A percentile compares a stretch with the other conserved stretches of the same genome.
These are phyloP conservation scores for Zophobas morio DNA, from an alignment of 1,140 invertebrate species.

Conservation along the genomic window DNA sequence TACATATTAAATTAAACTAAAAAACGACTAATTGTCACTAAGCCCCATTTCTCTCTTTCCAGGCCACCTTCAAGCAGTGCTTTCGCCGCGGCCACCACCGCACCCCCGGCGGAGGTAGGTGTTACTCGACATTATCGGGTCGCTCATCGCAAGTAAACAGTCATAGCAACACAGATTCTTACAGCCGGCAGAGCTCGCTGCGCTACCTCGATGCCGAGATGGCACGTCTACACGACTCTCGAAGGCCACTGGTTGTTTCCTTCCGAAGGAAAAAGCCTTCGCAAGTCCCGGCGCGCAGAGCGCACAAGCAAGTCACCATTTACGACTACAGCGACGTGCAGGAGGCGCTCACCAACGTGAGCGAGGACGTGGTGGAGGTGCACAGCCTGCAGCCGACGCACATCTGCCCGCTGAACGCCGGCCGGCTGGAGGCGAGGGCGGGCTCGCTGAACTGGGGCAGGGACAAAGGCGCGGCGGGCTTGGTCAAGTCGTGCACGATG, in stretches of 20 bases:
- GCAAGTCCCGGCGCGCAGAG: slow-evolving; percentile 15
- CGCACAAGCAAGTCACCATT: slow-evolving; percentile 53
- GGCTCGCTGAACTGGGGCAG: slow-evolving; percentile 36
- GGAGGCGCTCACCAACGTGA: slow-evolving; percentile 50
- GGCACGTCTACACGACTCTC: slow-evolving; percentile 59
- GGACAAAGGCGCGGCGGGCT: not conserved
- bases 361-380: slow-evolving; percentile 45
- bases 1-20: too few species aligned
- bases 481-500: slow-evolving; percentile 57
- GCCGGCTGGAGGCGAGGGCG: slow-evolving; percentile 9
- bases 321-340: slow-evolving; percentile 58
- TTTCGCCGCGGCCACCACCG: slow-evolving; percentile 52
- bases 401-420: slow-evolving; percentile 50
- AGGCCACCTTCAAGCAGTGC: slow-evolving; percentile 61
- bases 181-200: slow-evolving; percentile 58
- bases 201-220: slow-evolving; percentile 62
- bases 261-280: slow-evolving; percentile 56
- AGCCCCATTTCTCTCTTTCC: slow-evolving; percentile 4
- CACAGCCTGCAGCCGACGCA: slow-evolving; percentile 54
- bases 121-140: slow-evolving; percentile 62
- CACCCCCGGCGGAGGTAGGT: slow-evolving; percentile 54
- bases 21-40: too few species aligned
- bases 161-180: slow-evolving; percentile 63
- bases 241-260: slow-evolving; percentile 62
- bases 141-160: slow-evolving; percentile 62